Base-by-base conservation (phyloP, 2,797 vertebrate species). In the Jordanella pulchra region DNA sequence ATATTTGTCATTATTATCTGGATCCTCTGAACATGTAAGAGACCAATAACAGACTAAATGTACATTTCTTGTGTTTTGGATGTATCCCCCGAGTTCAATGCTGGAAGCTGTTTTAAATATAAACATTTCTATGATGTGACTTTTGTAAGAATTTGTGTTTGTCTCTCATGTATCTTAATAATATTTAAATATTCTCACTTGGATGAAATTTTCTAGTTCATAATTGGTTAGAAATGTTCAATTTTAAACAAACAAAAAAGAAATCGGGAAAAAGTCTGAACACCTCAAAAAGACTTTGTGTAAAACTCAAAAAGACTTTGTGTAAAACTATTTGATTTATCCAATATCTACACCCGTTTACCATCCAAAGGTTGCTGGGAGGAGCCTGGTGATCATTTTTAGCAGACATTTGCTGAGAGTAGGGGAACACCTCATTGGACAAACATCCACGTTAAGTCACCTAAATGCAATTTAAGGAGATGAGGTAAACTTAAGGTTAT, bases 61-160 rank as follows among this genome's bases (percentile, higher is more conserved):
- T 28, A 5, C 3, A 28, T 71, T 73, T 60, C 39, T 76, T 74
- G 63, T 45, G 7, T 65, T 71, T 82, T 27, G 65, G 42, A 48
- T 60, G n/a, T 32, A 69, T 82, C 48, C 42, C 70, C 30, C 74
- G 25, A 58, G 15, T 73, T 60, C 67, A 77, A 42, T 79, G 17
- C n/a, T 65, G 47, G 32, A 44, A 3, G 28, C 28, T 15, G 6
- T 84, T 89, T 90, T 80, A 78, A 78, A 79, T 77, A 76, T 69
- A 66, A 86, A 86, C 69, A 77, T 89, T 82, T 88, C 47, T 88
- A 81, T 74, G 45, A 84, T 76, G 78, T 85, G 53, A 90, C 87
- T 85, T 79, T n/a, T 82, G 87, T 53, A 47, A 61, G 39, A 55
- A 75, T 71, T 86, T 9, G 17, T 3, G 1, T 50, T 35, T 21